Percentiles rank a stretch among this genome's conserved stretches.
Conservation (phyloP, 2,113 vertebrate genomes). For the Clinocottus analis region DNA sequence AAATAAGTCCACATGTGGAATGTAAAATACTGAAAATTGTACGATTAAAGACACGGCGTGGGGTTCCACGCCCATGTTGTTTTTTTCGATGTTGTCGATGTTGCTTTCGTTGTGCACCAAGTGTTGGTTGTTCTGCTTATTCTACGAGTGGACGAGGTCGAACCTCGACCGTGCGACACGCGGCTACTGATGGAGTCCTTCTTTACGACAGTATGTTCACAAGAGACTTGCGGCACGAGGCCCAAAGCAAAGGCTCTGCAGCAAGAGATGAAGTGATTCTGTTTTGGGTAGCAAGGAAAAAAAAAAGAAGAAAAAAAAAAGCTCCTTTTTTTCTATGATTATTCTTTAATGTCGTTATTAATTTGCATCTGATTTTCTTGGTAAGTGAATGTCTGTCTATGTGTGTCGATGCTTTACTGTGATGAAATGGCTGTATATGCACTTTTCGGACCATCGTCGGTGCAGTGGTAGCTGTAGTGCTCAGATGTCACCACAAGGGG, state of each 20-base stretch:
- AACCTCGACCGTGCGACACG: constrained; percentile 31
- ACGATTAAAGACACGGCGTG: constrained; percentile 63
- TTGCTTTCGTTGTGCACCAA: constrained; percentile 64
- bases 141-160: constrained; percentile 31
- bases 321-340: constrained; percentile 41
- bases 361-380: constrained; percentile 67
- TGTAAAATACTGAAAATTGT: constrained; percentile 77
- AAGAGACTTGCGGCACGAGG: constrained; percentile 38
- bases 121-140: constrained; percentile 57
- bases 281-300: constrained; percentile 38
- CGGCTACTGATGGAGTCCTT: constrained; percentile 30
- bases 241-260: constrained; percentile 43
- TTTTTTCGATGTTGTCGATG: constrained; percentile 61
- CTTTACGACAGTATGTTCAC: constrained; percentile 18
- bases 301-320: constrained; percentile 23
- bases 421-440: constrained; percentile 66
- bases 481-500: constrained; percentile 49
- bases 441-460: constrained; percentile 61
- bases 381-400: constrained; percentile 68
- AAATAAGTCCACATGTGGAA: constrained; percentile 74
- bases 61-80: constrained; percentile 59
- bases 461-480: constrained; percentile 55
- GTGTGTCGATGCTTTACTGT: constrained; percentile 75
- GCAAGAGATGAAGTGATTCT: constrained; percentile 38
- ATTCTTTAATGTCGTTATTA: constrained; percentile 51